Percentiles rank a stretch among this genome's conserved stretches.
Conservation (phyloP, 2,113 vertebrate species). For the Heterocephalus glaber region DNA sequence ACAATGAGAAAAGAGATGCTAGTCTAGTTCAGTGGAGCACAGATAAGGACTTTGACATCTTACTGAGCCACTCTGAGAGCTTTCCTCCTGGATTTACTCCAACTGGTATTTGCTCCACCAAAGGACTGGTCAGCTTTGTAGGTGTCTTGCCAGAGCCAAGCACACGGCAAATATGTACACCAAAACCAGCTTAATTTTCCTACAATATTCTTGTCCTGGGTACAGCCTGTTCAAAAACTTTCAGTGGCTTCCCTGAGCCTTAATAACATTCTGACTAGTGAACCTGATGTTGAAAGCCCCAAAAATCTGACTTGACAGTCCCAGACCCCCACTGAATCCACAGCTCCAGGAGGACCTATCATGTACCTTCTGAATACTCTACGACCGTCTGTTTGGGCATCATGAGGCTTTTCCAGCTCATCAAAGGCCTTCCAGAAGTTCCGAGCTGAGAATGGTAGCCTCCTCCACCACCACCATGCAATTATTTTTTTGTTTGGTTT, state of each 20-base stretch:
- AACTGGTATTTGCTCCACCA: neutral
- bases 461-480: neutral
- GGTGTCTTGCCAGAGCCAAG: neutral
- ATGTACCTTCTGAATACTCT: neutral
- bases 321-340: neutral
- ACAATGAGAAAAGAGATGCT: neutral
- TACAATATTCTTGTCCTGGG: neutral
- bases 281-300: neutral
- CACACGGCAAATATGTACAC: neutral
- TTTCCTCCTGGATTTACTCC: neutral
- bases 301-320: neutral
- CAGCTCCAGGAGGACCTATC: neutral
- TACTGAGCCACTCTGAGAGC: neutral
- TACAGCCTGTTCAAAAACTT: neutral
- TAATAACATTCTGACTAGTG: neutral
- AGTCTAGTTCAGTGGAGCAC: neutral
- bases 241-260: neutral
- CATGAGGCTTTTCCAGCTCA: neutral
- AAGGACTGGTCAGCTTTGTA: neutral
- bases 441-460: neutral
- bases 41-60: neutral
- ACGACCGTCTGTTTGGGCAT: neutral
- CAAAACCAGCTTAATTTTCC: neutral
- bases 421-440: neutral
- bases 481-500: neutral